phyloP scores from a whole-genome alignment of 2,888 invertebrate species.

The Serripes groenlandicus region DNA sequence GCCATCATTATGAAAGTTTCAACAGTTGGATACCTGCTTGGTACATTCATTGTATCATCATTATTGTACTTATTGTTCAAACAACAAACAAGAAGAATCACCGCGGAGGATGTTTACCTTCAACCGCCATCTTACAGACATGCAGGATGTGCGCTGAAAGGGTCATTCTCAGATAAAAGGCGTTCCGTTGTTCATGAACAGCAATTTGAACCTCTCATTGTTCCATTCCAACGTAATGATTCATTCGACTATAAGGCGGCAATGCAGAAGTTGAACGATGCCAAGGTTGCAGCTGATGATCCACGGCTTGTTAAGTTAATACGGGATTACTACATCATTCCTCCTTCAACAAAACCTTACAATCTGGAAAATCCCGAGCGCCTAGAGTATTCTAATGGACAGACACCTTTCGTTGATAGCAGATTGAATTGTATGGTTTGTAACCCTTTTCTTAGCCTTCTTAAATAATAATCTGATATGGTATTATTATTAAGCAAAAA shows the following conservation, averaged over 20 bases:
- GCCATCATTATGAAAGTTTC: conserved; percentile 13
- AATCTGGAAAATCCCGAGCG: conserved; percentile 60
- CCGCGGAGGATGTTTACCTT: conserved; percentile 37
- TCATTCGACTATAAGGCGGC: conserved; percentile 48
- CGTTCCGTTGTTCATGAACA: conserved; percentile 43
- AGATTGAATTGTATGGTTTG: conserved; percentile 69
- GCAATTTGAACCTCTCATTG: conserved; percentile 48
- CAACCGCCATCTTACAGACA: conserved; percentile 8
- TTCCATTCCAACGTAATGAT: conserved; percentile 37
- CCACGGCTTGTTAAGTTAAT: conserved; percentile 64
- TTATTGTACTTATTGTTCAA: conserved; percentile 46
- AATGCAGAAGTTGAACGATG: conserved; percentile 63
- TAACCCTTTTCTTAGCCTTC: background rate
- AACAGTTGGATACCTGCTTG: conserved; percentile 25
- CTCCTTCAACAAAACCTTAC: conserved; percentile 63
- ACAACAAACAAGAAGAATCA: conserved; percentile 31
- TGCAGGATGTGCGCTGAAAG: background rate
- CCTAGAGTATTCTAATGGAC: conserved; percentile 70
- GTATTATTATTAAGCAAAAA: too few relatives aligned
- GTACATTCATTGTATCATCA: conserved; percentile 24
- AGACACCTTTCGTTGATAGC: conserved; percentile 71
- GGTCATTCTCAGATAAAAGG: conserved; percentile 37
- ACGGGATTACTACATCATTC: conserved; percentile 65
- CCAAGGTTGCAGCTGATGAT: conserved; percentile 56
- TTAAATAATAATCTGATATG: too few relatives aligned